Evolutionary conservation across 2,113 vertebrate species (phyloP).

Genomic region (Neogobius melanostomus): DNA sequence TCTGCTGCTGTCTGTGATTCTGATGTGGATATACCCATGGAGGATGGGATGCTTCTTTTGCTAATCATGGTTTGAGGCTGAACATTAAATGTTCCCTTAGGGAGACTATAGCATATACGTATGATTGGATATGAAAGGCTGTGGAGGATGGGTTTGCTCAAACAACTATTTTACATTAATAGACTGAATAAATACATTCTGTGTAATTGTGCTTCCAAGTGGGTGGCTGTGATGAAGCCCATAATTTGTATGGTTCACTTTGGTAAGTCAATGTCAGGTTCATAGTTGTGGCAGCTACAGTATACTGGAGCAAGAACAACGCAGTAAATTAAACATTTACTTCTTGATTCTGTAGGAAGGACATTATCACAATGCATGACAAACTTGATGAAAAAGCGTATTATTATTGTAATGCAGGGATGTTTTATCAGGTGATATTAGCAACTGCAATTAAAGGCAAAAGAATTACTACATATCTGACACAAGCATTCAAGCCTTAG

Average conservation of each 20-base stretch:
- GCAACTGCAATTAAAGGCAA: no score
- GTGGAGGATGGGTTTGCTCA: constrained; percentile 60
- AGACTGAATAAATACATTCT: constrained; percentile 79
- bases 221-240: neutral
- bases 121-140: constrained; percentile 28
- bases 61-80: constrained; percentile 76
- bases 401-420: no score
- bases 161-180: constrained; percentile 68
- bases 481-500: neutral
- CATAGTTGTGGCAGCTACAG: neutral
- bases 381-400: no score
- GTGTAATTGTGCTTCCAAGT: neutral
- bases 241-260: neutral
- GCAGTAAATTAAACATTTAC: no score
- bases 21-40: constrained; percentile 45
- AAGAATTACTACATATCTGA: no score
- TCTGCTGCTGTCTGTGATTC: constrained; percentile 34
- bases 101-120: constrained; percentile 23
- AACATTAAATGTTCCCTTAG: constrained; percentile 82
- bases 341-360: no score
- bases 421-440: no score
- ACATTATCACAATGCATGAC: no score
- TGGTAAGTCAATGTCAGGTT: neutral
- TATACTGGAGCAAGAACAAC: no score
- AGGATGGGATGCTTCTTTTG: constrained; percentile 41